Percentiles rank a stretch among this genome's conserved stretches.
These are phyloP conservation scores for Hirtodrosophila trivittata DNA, from an alignment of 2,888 invertebrate species.

Conservation along the genomic window DNA sequence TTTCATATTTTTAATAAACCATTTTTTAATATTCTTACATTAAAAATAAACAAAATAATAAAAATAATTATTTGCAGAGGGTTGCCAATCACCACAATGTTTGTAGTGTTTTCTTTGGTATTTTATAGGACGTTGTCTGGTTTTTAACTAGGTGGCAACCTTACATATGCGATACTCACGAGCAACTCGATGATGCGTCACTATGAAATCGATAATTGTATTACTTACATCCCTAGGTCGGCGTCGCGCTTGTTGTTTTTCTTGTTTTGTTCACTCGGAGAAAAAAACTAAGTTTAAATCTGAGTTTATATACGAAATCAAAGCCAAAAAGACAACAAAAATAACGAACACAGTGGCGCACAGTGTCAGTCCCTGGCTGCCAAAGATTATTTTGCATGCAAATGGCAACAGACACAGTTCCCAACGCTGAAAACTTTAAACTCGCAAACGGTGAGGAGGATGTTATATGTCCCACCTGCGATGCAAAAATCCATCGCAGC, in stretches of 20 bases:
- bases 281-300: conserved; percentile 51
- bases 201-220: conserved; percentile 17
- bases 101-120: conserved; percentile 18
- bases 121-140: conserved; percentile 21
- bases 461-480: conserved; percentile 94
- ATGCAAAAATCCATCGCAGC: conserved; percentile 91
- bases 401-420: conserved; percentile 68
- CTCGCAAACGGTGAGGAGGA: conserved; percentile 56
- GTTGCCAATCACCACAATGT: conserved; percentile 43
- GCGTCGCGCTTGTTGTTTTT: conserved; percentile 62
- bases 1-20: conserved; percentile 53
- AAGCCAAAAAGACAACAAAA: conserved; percentile 21
- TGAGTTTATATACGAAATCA: conserved; percentile 34
- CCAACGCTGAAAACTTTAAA: conserved; percentile 60
- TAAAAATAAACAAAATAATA: conserved; percentile 73
- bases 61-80: conserved; percentile 59
- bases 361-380: conserved; percentile 16
- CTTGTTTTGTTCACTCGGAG: conserved; percentile 30
- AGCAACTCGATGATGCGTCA: neutral
- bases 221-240: conserved; percentile 34
- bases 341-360: conserved; percentile 17
- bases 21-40: conserved; percentile 39
- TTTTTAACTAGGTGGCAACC: conserved; percentile 21
- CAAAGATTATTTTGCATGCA: conserved; percentile 24
- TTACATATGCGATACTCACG: neutral